Percentiles rank a stretch among this genome's conserved stretches.
These are phyloP conservation scores for Emydura subglobosa DNA, from an alignment of 2,113 vertebrate genomes.

Conservation along the genomic window DNA sequence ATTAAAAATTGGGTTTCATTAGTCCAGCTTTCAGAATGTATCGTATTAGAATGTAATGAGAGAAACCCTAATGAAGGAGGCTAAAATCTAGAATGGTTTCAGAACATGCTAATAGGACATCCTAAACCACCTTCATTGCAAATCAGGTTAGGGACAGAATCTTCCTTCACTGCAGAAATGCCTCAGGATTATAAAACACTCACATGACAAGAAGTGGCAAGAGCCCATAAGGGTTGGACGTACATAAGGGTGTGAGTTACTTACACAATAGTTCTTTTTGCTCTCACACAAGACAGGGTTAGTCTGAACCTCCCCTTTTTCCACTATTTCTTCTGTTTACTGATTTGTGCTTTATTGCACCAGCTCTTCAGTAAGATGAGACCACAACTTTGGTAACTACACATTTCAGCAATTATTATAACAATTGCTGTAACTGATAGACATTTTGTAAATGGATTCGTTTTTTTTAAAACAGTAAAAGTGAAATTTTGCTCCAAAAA, in stretches of 20 bases:
- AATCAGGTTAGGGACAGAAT: background rate
- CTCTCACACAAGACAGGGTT: background rate
- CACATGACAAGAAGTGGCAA: background rate
- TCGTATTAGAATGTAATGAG: background rate
- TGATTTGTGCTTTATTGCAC: background rate
- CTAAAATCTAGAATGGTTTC: background rate
- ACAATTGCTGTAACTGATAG: background rate
- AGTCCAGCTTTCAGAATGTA: background rate
- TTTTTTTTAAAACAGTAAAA: too few species aligned
- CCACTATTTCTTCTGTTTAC: background rate
- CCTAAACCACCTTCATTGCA: background rate
- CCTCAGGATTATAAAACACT: background rate
- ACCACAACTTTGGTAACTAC: background rate
- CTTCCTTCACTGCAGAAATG: background rate
- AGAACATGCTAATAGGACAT: background rate
- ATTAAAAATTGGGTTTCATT: background rate
- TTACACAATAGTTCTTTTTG: background rate
- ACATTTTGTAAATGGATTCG: background rate
- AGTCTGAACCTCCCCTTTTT: background rate
- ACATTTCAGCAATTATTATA: background rate
- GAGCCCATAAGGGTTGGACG: background rate
- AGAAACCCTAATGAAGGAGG: background rate
- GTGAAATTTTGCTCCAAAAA: background rate
- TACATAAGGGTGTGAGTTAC: background rate
- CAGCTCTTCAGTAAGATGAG: background rate